Base-by-base conservation (phyloP, 2,888 invertebrate genomes). In the Aphodius granarius region DNA sequence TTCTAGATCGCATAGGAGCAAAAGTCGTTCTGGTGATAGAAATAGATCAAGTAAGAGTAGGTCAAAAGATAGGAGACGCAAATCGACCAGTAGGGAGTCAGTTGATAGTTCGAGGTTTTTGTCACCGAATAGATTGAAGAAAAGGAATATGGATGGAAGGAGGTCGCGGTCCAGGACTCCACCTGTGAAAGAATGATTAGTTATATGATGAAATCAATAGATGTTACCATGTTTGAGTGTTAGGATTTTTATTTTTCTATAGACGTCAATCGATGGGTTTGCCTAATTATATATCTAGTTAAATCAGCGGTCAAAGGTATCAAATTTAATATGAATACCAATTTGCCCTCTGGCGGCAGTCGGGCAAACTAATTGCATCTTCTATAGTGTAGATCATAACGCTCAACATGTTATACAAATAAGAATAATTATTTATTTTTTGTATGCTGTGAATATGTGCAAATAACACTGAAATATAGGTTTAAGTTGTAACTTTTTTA, bases 81-180 rank as follows among this genome's bases (percentile, higher is more conserved):
- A 73, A 70, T 81, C 81, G 1, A 77, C 76, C 65, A 71, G 82
- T 79, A 74, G 78, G 20, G 75, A 66, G 66, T 73, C 72, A 16
- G 83, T 84, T 13, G 85, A 85, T 81, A 85, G 85, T 81, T 84
- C 85, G 0, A 84, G 83, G 71, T 86, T 86, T 79, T 82, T 86
- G 77, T 85, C 86, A 6, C 86, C 86, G 16, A 82, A 81, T 83
- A 83, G 84, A 75, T 78, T 84, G 73, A 79, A 82, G 19, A 82
- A 89, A 88, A 78, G 89, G 89, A 9, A 80, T 13, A 9, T 43
- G 43, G 43, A 43, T n/a, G n/a, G n/a, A n/a, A n/a, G 86, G 65
- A 88, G 89, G 78, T 90, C 90, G 0, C 91, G 91, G 91, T 90
- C 91, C 0, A 89, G 88, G 78, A 89, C 89, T 73, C 89, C 89